phyloP scores from a whole-genome alignment of 2,113 vertebrate genomes.

The Daboia siamensis region DNA sequence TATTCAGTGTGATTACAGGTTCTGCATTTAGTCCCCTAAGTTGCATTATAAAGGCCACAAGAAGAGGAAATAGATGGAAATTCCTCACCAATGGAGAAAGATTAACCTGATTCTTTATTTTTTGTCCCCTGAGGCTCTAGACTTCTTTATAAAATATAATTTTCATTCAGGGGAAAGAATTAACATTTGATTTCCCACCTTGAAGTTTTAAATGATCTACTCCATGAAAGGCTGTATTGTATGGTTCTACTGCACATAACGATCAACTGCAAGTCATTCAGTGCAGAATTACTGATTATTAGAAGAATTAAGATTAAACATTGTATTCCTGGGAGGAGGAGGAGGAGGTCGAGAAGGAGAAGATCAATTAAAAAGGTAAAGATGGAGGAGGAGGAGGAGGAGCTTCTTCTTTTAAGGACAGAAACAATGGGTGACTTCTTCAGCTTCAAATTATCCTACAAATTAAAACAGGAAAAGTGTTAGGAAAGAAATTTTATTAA shows the following conservation, averaged over 20 bases:
- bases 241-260: not conserved
- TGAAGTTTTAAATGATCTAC: not conserved
- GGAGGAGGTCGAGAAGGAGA: too few species aligned
- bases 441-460: constrained; percentile 10
- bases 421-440: not conserved
- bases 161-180: not conserved
- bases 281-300: not conserved
- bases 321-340: not conserved
- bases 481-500: constrained; percentile 46
- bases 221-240: not conserved
- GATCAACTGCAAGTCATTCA: not conserved
- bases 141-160: not conserved
- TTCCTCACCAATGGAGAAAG: not conserved
- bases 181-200: not conserved
- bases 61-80: not conserved
- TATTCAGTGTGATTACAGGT: not conserved
- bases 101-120: not conserved
- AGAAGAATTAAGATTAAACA: not conserved
- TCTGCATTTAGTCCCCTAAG: not conserved
- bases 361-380: not conserved
- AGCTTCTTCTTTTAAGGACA: not conserved
- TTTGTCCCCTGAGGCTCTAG: not conserved
- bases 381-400: not conserved
- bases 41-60: not conserved
- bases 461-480: not conserved